A percentile compares a stretch with the other conserved stretches of the same genome.
Conservation (phyloP, 2,113 vertebrate species). For the Guaruba guarouba region DNA sequence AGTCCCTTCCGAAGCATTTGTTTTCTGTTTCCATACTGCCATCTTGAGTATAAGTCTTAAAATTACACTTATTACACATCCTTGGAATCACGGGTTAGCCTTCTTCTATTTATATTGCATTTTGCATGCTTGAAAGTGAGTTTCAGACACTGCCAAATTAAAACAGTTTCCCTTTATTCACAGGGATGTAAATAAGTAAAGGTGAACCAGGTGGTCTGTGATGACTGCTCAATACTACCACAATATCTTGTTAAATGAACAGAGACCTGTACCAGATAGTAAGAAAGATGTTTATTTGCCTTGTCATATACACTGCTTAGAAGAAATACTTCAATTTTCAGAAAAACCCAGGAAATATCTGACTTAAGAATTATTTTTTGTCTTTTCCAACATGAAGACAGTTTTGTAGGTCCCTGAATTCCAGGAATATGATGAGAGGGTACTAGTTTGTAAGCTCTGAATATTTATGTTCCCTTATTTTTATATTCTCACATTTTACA, state of each 20-base stretch:
- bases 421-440: neutral
- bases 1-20: neutral
- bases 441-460: neutral
- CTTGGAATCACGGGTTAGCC: neutral
- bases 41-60: conserved; percentile 20
- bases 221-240: neutral
- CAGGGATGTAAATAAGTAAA: neutral
- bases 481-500: neutral
- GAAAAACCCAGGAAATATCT: neutral
- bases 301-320: neutral
- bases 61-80: neutral
- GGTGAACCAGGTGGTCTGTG: neutral
- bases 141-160: neutral
- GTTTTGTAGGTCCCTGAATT: neutral
- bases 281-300: neutral
- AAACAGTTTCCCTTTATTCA: neutral
- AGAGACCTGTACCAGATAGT: neutral
- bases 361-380: neutral
- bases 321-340: neutral
- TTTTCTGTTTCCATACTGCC: conserved; percentile 57
- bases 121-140: neutral
- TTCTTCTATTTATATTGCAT: neutral
- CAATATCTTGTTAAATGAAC: neutral
- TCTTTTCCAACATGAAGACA: neutral
- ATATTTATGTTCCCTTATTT: neutral